A percentile compares a stretch with the other conserved stretches of the same genome.
These are phyloP conservation scores for Epistrophella euchroma DNA, from an alignment of 2,888 invertebrate species.

Conservation along the genomic window DNA sequence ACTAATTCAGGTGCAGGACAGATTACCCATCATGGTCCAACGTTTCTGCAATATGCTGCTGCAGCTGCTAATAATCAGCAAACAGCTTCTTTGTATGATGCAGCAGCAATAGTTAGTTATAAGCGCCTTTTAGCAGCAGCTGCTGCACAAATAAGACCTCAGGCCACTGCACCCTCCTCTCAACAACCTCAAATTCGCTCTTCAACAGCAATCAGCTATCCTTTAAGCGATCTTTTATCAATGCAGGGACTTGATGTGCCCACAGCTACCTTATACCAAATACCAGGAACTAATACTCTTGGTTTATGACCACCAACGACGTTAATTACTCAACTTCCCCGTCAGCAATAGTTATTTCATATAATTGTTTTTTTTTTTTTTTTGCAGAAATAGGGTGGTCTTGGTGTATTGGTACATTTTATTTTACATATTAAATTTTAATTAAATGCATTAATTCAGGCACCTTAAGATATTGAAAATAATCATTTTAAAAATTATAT, in stretches of 20 bases:
- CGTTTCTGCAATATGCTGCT: conserved; percentile 86
- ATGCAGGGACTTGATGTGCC: conserved; percentile 88
- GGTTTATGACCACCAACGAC: conserved; percentile 88
- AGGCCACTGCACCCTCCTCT: conserved; percentile 81
- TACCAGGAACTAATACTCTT: conserved; percentile 88
- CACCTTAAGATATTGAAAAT: neutral
- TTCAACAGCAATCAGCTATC: conserved; percentile 87
- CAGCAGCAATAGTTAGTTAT: conserved; percentile 83
- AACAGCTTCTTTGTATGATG: conserved; percentile 82
- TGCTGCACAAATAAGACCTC: conserved; percentile 81
- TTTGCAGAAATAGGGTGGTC: no score
- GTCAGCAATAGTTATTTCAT: conserved; percentile 78
- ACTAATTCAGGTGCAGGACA: conserved; percentile 82
- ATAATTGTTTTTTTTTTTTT: neutral
- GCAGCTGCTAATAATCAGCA: conserved; percentile 87
- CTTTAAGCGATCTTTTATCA: conserved; percentile 89
- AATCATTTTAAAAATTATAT: neutral
- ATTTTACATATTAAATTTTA: neutral
- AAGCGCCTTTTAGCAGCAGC: conserved; percentile 83
- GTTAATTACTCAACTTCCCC: conserved; percentile 82
- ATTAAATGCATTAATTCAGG: neutral
- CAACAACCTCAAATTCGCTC: conserved; percentile 82
- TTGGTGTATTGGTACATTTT: neutral
- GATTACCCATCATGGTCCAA: conserved; percentile 78
- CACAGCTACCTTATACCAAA: conserved; percentile 88